These are phyloP conservation scores for Thomomys bottae DNA, from an alignment of 2,113 vertebrate species.

Conservation along the genomic window DNA sequence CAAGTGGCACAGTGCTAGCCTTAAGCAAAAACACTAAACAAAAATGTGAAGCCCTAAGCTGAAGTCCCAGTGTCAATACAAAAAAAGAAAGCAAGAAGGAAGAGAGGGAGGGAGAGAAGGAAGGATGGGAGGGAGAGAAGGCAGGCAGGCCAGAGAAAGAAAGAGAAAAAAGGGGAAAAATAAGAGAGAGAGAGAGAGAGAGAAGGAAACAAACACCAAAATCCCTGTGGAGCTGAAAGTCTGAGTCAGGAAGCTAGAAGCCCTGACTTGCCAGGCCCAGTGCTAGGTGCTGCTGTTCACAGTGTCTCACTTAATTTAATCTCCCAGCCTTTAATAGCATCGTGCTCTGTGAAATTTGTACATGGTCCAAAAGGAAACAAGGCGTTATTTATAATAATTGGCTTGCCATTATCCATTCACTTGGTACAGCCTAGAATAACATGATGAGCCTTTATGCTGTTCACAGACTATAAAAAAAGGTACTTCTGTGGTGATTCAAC, in stretches of 20 bases:
- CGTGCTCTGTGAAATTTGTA: constrained; percentile 65
- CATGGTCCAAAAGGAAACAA: constrained; percentile 70
- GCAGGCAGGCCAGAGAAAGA: no score
- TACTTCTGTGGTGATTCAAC: constrained; percentile 74
- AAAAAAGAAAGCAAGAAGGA: no score
- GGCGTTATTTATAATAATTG: constrained; percentile 82
- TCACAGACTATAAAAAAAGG: constrained; percentile 73
- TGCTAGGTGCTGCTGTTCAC: constrained; percentile 10
- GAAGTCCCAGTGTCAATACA: no score
- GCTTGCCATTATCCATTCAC: constrained; percentile 75
- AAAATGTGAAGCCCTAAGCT: no score
- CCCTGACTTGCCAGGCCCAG: neutral
- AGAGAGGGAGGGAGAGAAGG: no score
- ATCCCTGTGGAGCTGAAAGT: neutral
- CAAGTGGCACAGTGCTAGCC: no score
- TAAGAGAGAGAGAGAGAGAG: no score
- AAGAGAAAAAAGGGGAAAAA: no score
- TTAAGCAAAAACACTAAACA: no score
- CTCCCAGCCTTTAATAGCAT: constrained; percentile 53
- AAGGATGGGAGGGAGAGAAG: no score
- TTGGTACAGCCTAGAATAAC: constrained; percentile 67
- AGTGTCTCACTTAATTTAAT: constrained; percentile 59
- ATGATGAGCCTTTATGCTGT: constrained; percentile 66
- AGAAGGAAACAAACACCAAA: neutral
- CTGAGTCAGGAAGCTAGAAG: neutral